Percentiles rank a stretch among this genome's conserved stretches.
phyloP scores from a whole-genome alignment of 2,888 invertebrate species.

The Aspidiotus destructor region DNA sequence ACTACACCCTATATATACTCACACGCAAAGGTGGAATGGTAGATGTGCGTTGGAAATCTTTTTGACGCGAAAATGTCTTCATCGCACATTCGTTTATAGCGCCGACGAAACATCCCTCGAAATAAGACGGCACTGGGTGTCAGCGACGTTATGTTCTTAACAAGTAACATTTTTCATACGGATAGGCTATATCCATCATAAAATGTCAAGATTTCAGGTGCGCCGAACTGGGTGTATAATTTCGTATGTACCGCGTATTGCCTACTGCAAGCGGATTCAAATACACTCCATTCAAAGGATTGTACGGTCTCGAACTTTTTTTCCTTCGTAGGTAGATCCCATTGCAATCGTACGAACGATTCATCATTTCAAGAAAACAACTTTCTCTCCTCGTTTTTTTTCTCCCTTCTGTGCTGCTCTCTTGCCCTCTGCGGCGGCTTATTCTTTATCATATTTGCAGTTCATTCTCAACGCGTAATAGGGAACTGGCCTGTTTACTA shows the following conservation, averaged over 20 bases:
- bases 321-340: not conserved
- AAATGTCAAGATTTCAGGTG: constrained; percentile 30
- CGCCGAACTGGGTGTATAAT: constrained; percentile 26
- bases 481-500: too few relatives aligned
- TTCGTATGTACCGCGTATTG: constrained; percentile 21
- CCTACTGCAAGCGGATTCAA: not conserved
- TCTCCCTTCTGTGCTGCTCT: not conserved
- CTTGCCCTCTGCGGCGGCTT: too few relatives aligned
- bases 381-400: constrained; percentile 1
- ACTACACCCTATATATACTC: too few relatives aligned
- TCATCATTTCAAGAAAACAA: constrained; percentile 8
- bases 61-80: constrained; percentile 14
- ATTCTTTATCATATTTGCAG: too few relatives aligned
- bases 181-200: constrained; percentile 30
- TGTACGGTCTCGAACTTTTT: not conserved
- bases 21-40: too few relatives aligned
- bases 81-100: not conserved
- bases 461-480: too few relatives aligned
- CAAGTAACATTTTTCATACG: constrained; percentile 24
- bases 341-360: constrained; percentile 7
- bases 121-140: not conserved
- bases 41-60: too few relatives aligned
- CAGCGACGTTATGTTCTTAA: constrained; percentile 13
- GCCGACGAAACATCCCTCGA: constrained; percentile 4
- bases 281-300: not conserved